These are phyloP conservation scores for Cirrhinus molitorella DNA, from an alignment of 2,797 vertebrate genomes.

Conservation along the genomic window DNA sequence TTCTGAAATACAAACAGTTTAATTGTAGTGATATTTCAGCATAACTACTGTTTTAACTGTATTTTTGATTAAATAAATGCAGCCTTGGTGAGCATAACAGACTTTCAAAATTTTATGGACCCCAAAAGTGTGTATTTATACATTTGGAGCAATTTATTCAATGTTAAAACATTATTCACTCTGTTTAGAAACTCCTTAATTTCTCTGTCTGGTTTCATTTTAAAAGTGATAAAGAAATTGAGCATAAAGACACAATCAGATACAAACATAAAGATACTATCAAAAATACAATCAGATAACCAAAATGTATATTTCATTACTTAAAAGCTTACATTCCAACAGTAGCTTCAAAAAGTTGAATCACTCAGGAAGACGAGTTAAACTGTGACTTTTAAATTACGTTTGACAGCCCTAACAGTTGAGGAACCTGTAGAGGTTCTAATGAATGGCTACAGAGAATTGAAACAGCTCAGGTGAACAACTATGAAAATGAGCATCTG, in stretches of 20 bases:
- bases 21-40: neutral
- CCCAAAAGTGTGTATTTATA: neutral
- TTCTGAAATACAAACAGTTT: neutral
- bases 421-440: conserved; percentile 3
- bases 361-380: conserved; percentile 10
- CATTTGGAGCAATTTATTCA: neutral
- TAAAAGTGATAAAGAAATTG: neutral
- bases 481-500: conserved; percentile 60
- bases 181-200: neutral
- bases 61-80: neutral
- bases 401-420: conserved; percentile 31
- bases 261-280: too few species aligned
- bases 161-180: neutral
- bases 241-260: neutral
- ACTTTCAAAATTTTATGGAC: too few species aligned
- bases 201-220: neutral
- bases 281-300: neutral
- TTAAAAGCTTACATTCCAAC: neutral
- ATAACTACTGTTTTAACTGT: neutral
- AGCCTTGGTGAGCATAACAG: too few species aligned
- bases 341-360: neutral
- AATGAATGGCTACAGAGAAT: conserved; percentile 45
- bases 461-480: conserved; percentile 46
- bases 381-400: conserved; percentile 24
- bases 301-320: too few species aligned